phyloP scores from a whole-genome alignment of 2,797 vertebrate species.

The Phalanger gymnotis region DNA sequence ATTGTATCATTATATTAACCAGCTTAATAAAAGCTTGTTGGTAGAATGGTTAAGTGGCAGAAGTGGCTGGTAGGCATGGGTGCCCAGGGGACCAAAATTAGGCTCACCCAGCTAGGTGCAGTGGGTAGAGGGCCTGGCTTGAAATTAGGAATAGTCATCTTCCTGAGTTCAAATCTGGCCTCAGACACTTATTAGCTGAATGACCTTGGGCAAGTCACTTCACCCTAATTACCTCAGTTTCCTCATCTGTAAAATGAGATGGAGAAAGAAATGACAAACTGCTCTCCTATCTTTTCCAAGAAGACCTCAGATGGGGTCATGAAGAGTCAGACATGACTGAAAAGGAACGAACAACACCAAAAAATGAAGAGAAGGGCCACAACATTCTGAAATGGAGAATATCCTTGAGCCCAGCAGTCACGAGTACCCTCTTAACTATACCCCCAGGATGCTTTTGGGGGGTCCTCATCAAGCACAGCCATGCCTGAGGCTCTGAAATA shows the following conservation, averaged over 20 bases:
- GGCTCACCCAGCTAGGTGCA: neutral
- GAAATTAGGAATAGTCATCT: neutral
- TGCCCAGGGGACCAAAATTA: neutral
- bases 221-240: no score
- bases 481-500: neutral
- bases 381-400: no score
- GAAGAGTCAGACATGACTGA: no score
- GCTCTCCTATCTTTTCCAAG: no score
- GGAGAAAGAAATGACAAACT: no score
- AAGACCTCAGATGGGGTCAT: no score
- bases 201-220: no score
- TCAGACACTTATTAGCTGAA: no score
- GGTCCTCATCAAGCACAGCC: neutral
- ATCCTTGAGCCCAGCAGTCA: no score
- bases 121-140: neutral
- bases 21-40: neutral
- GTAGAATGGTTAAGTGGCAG: neutral
- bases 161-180: neutral
- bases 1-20: no score
- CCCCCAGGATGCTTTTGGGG: constrained; percentile 33
- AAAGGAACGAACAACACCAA: neutral
- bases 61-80: neutral
- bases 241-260: no score
- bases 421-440: neutral
- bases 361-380: neutral